These are phyloP conservation scores for Podocnemis expansa DNA, from an alignment of 2,113 vertebrate genomes.

Conservation along the genomic window DNA sequence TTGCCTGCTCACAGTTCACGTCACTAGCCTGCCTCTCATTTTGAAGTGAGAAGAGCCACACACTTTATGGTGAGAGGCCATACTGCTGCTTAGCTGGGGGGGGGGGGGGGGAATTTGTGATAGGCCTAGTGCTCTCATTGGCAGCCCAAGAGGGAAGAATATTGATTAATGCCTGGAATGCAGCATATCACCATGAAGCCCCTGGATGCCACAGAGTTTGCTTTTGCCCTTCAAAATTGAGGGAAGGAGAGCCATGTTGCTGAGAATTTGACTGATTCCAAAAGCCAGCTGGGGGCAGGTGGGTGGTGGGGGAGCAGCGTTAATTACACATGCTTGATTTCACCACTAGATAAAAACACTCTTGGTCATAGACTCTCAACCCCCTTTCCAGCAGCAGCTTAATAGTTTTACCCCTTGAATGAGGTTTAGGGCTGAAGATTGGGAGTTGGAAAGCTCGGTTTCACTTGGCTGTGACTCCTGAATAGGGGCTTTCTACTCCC, in stretches of 20 bases:
- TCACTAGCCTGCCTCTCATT: neutral
- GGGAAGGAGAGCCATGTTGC: fast-evolving
- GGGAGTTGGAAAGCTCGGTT: neutral
- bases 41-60: neutral
- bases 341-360: neutral
- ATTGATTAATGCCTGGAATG: neutral
- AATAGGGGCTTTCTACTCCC: neutral
- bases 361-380: neutral
- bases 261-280: neutral
- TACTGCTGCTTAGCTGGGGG: neutral
- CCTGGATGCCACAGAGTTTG: neutral
- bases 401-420: neutral
- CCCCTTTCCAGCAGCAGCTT: no score
- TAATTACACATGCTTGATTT: fast-evolving
- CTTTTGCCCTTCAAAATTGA: neutral
- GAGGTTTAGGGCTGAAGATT: neutral
- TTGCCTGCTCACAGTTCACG: fast-evolving
- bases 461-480: neutral
- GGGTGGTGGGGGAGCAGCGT: fast-evolving
- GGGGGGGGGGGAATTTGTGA: neutral
- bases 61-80: neutral
- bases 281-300: neutral
- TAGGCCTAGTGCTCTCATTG: neutral
- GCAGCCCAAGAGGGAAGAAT: neutral
- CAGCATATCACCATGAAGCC: neutral